phyloP scores from a whole-genome alignment of 2,797 vertebrate species.

The Glossophaga mutica region DNA sequence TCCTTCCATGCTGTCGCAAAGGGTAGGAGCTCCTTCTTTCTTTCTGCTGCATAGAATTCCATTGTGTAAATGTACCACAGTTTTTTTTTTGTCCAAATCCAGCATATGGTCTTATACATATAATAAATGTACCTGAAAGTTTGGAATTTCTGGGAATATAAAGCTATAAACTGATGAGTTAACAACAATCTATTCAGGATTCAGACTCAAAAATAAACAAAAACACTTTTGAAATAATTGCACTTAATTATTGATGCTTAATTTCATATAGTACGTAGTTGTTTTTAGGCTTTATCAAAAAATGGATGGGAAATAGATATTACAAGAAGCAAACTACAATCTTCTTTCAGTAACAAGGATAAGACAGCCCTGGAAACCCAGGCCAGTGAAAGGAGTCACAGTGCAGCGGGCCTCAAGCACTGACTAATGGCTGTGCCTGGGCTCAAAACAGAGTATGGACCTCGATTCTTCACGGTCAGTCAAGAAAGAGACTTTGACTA shows the following conservation, averaged over 20 bases:
- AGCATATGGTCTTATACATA: background rate
- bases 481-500: background rate
- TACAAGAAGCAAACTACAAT: background rate
- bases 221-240: background rate
- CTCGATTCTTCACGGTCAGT: background rate
- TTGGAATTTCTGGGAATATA: background rate
- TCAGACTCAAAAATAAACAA: background rate
- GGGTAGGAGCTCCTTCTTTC: too few relatives aligned
- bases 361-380: background rate
- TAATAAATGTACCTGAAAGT: background rate
- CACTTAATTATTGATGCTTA: background rate
- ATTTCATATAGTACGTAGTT: background rate
- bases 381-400: background rate
- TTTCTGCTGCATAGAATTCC: too few relatives aligned
- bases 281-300: background rate
- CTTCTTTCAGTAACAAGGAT: background rate
- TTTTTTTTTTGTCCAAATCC: background rate
- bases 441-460: background rate
- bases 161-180: background rate
- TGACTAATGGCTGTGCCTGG: background rate
- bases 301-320: background rate
- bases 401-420: background rate
- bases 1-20: too few relatives aligned
- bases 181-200: background rate
- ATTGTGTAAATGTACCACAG: too few relatives aligned